A percentile compares a stretch with the other conserved stretches of the same genome.
phyloP scores from a whole-genome alignment of 2,797 vertebrate genomes.

The Poeciliopsis infans region DNA sequence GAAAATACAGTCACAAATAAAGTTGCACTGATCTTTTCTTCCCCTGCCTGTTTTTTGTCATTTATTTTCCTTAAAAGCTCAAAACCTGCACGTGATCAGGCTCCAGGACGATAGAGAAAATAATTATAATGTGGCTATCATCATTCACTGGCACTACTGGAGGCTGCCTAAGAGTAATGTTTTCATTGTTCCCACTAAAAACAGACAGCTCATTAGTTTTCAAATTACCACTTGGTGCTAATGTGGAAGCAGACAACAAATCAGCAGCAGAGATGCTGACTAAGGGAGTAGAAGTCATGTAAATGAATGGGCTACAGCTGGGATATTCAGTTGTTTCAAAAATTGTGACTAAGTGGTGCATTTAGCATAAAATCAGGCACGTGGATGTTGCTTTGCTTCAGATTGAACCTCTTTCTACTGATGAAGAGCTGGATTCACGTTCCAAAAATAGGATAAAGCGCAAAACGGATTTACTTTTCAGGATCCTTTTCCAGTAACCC shows the following conservation, averaged over 20 bases:
- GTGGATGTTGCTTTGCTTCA: neutral
- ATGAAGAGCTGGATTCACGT: neutral
- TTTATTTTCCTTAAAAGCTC: conserved; percentile 13
- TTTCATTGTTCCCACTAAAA: conserved; percentile 8
- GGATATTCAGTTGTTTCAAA: neutral
- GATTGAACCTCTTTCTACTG: neutral
- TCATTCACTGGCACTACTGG: conserved; percentile 16
- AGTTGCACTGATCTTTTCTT: conserved; percentile 65
- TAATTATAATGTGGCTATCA: conserved; percentile 1
- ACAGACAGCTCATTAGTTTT: conserved; percentile 46
- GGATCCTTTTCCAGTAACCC: neutral
- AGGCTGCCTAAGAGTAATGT: conserved; percentile 9
- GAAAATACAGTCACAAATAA: conserved; percentile 54
- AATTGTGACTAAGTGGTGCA: neutral
- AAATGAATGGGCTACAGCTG: neutral
- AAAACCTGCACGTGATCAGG: conserved; percentile 16
- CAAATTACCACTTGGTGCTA: conserved; percentile 1
- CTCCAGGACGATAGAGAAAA: conserved; percentile 20
- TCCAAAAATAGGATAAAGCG: neutral
- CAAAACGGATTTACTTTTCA: neutral
- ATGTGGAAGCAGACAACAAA: conserved; percentile 4
- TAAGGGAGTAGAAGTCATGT: neutral
- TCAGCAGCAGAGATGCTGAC: neutral
- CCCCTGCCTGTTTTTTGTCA: conserved; percentile 16
- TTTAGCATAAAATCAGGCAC: neutral